Evolutionary conservation across 2,113 vertebrate species (phyloP), one percentile per base, ranked within the genome.

Genomic region (Brachyhypopomus gauderio): DNA sequence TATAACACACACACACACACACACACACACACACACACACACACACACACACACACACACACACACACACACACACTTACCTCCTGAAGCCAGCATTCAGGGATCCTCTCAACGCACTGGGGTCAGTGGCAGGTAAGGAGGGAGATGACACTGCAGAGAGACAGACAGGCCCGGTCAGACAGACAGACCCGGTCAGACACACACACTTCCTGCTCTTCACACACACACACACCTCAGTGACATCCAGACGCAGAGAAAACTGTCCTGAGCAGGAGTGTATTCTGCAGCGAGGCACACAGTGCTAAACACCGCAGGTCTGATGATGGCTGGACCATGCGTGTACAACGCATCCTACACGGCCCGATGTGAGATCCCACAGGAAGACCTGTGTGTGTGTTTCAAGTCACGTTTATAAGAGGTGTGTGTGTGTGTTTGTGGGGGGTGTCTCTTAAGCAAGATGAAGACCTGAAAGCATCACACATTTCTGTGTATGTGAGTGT

Each of bases 21-120:
- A 30, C 76, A 72, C 66, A 36, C 25, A 64, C 62, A 38, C 45
- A 59, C 41, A 58, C 12, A 60, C n/a, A 38, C 30, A 66, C 67
- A 64, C 55, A 77, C 72, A 69, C 48, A 48, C 9, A 62, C 41
- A 55, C 38, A 71, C 67, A 48, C 63, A 72, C 64, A 60, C 34
- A 62, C 59, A 77, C 30, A 75, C 20, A 58, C 72, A 70, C 19
- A 69, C 30, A 69, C 66, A 80, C 95, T 96, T 93, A 98, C 97
- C 89, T 94, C 91, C 20, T 95, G 89, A 99, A 97, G 85, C 90
- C 95, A 5, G 0, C 0, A 87, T 92, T 71, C 38, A 99, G 92
- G 81, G 88, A 89, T 83, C 16, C 25, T 83, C 90, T 94, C 84
- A 97, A 93, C 4, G 34, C 30, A 59, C 5, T 56, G 3, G 85